phyloP scores from a whole-genome alignment of 2,888 invertebrate genomes.

The Merodon equestris region DNA sequence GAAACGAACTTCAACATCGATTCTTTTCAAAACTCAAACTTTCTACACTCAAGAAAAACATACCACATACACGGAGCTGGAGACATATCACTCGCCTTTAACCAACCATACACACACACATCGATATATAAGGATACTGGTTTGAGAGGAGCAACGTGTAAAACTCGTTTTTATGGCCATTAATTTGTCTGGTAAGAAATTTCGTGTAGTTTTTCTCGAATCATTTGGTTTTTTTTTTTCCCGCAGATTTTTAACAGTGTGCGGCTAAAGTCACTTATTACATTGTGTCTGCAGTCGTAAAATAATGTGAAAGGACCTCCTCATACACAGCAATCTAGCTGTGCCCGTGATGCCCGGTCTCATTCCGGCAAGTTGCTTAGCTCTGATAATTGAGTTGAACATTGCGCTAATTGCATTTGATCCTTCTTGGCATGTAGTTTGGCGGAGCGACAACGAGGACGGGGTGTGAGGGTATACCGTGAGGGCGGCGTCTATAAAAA shows the following conservation, averaged over 20 bases:
- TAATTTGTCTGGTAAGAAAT: constrained; percentile 67
- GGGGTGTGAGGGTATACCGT: background rate
- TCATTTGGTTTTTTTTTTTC: constrained; percentile 30
- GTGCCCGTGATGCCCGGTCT: constrained; percentile 24
- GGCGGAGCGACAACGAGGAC: too few species aligned
- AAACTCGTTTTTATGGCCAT: constrained; percentile 62
- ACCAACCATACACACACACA: background rate
- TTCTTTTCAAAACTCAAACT: constrained; percentile 65
- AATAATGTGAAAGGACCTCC: constrained; percentile 51
- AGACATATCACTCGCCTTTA: constrained; percentile 20
- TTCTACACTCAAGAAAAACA: constrained; percentile 16
- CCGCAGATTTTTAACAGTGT: constrained; percentile 1
- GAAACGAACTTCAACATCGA: constrained; percentile 65
- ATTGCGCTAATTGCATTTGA: constrained; percentile 69
- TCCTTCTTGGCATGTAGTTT: constrained; percentile 34
- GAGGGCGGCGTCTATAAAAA: constrained; percentile 63
- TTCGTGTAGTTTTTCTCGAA: constrained; percentile 41
- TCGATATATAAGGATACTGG: background rate
- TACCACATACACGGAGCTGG: constrained; percentile 13
- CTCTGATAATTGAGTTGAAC: constrained; percentile 68
- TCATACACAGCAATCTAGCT: constrained; percentile 6
- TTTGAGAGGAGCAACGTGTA: constrained; percentile 1
- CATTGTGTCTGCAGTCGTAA: constrained; percentile 68
- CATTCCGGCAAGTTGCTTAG: constrained; percentile 42
- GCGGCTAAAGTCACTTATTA: constrained; percentile 64